Base-by-base conservation (phyloP, 1,140 invertebrate genomes). In the Drosophila chauvacae region DNA sequence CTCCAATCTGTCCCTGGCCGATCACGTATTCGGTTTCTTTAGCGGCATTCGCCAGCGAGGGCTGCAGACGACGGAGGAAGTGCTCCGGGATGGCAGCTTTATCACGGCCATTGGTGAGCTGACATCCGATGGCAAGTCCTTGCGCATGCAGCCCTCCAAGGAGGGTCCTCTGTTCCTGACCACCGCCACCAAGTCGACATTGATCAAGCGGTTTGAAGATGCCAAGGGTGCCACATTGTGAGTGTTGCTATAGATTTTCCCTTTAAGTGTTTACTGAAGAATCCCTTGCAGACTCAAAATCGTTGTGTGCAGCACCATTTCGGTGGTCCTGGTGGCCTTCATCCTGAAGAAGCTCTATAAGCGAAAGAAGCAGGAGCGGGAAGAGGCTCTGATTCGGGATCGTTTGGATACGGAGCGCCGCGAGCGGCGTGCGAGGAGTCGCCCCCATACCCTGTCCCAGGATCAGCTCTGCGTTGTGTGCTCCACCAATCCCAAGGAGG, bases 21-120 rank as follows among this genome's bases (percentile, higher is more conserved):
- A 96, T 93, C 95, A 96, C 91, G 93, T 97, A n/a, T 96, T 96
- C 94, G 96, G 96, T 13, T 96, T 96, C 92, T 96, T 96, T 83
- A 95, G 95, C 57, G 96, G 96, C 83, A 93, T 96, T 10, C 93
- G 95, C 7, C 96, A 96, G 90, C 93, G 95, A 75, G 96, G 96
- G 0, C 91, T 97, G 20, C 96, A 97, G 91, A 95, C 95, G 1
- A 97, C 96, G 18, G 96, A 97, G 92, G 95, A 96, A 93, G 95
- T 97, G 94, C 92, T 97, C 4, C 93, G 95, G 9, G 95, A 96
- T 90, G 96, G 96, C 41, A 95, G 95, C 45, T 94, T 96, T 56
- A 94, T 97, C 5, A 97, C 96, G 6, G 96, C 95, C 33, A 95
- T 96, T 59, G 96, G 96, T 26, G 96, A 97, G 93, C 88, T 97